These are phyloP conservation scores for Aphelinus atriplicis DNA, from an alignment of 1,140 invertebrate species.

Conservation along the genomic window DNA sequence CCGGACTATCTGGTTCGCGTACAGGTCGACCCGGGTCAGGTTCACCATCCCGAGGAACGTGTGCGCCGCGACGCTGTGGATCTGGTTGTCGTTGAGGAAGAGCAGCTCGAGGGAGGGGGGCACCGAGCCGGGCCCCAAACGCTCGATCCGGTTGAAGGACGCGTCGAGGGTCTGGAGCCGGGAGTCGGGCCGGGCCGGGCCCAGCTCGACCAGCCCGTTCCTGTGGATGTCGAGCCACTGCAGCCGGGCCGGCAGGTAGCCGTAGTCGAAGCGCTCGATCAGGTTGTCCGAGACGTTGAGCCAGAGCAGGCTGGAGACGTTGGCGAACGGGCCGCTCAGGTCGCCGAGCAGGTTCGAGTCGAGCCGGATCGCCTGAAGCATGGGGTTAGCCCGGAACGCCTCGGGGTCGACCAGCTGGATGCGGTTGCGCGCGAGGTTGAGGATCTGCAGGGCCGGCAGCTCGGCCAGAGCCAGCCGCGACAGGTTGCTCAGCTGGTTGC, in stretches of 20 bases:
- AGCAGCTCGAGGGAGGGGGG: slow-evolving; percentile 83
- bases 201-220: slow-evolving; percentile 80
- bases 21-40: slow-evolving; percentile 83
- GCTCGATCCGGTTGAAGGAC: slow-evolving; percentile 81
- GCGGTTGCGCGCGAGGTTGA: slow-evolving; percentile 85
- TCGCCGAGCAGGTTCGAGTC: slow-evolving; percentile 83
- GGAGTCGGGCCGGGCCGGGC: slow-evolving; percentile 64
- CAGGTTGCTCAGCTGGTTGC: slow-evolving; percentile 83
- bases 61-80: slow-evolving; percentile 77
- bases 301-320: slow-evolving; percentile 80
- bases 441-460: slow-evolving; percentile 77
- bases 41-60: slow-evolving; percentile 83
- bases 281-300: slow-evolving; percentile 87
- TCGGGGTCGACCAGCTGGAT: slow-evolving; percentile 79
- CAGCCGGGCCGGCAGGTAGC: slow-evolving; percentile 78
- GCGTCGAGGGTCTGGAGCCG: slow-evolving; percentile 79
- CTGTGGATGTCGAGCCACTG: slow-evolving; percentile 86
- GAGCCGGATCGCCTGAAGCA: slow-evolving; percentile 82
- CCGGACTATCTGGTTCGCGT: slow-evolving; percentile 82
- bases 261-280: slow-evolving; percentile 83
- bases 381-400: slow-evolving; percentile 77
- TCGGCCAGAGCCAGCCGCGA: slow-evolving; percentile 77
- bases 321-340: slow-evolving; percentile 77
- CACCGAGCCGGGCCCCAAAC: slow-evolving; percentile 75
- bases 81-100: slow-evolving; percentile 86